Conservation (phyloP, 2,888 invertebrate genomes). For the Taenaris catops region DNA sequence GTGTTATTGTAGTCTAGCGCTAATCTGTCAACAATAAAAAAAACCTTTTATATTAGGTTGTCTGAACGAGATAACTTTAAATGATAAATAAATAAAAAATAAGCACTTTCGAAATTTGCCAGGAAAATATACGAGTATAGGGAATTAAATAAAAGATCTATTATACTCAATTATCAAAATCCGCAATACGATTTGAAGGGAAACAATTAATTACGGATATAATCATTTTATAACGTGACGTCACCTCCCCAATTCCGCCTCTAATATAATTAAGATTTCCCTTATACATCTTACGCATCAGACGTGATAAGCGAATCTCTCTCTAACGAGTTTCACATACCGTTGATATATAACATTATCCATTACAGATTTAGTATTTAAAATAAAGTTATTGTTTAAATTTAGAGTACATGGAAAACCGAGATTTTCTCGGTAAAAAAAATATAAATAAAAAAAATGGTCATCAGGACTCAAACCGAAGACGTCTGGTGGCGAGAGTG, state of each 20-base stretch:
- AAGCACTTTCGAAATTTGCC: not conserved
- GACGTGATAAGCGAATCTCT: conserved; percentile 52
- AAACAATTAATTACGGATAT: conserved; percentile 33
- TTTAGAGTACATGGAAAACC: no score
- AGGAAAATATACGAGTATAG: no score
- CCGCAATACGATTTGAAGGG: conserved; percentile 12
- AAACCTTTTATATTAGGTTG: not conserved
- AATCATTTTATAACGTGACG: conserved; percentile 36
- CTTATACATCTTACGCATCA: conserved; percentile 30
- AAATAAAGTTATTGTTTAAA: not conserved
- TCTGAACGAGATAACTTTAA: no score
- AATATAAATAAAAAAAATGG: no score
- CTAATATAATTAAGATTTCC: conserved; percentile 62
- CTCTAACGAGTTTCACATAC: conserved; percentile 52
- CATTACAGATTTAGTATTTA: conserved; percentile 1
- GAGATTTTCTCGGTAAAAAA: no score
- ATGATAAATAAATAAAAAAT: not conserved
- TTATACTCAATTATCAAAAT: no score
- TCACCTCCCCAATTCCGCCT: conserved; percentile 44
- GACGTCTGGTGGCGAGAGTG: no score
- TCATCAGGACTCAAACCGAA: no score
- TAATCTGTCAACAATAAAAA: no score
- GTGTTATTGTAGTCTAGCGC: no score
- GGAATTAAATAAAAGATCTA: no score
- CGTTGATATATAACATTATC: conserved; percentile 9